Base-by-base conservation (phyloP, 2,888 invertebrate genomes). In the Cephus pygmeus region DNA sequence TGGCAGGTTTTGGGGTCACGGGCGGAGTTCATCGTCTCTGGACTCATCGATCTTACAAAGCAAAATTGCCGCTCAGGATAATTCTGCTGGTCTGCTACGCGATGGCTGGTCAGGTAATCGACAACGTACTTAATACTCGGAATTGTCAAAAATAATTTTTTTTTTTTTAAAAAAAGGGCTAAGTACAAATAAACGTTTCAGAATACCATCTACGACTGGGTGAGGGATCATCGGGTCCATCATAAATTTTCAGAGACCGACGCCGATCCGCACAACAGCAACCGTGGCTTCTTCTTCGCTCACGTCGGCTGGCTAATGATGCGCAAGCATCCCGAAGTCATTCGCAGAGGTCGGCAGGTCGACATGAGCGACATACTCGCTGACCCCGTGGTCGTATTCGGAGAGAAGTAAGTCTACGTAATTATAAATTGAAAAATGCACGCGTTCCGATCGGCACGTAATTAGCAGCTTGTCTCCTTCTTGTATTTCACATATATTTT, bases 231-330 rank as follows among this genome's bases (percentile, higher is more conserved):
- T 88, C 92, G 96, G 34, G 94, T 96, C 0, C 96, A 96, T 86
- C 95, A 95, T 89, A 96, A 95, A 89, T 94, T 93, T 91, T 93
- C 93, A 0, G 97, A 97, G 88, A 96, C 96, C 0, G 93, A 95
- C 83, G 97, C 96, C 0, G 97, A 97, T 92, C 97, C 97, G 0
- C 97, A 97, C 89, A 95, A 97, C 90, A 94, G 95, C 4, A 94
- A 94, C 78, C 93, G 97, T 11, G 98, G 98, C 0, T 98, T 98
- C 92, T 97, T 97, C 92, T 98, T 98, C 92, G 93, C 98, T 0
- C 98, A 98, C 90, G 95, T 98, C 69, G 98, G 98, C 34, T 98
- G 98, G 98, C 93, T 98, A 34, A 95, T 96, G 95, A 94, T 96
- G 94, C 94, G 94, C 85, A 98, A 98, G 90, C 98, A 98, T 90